These are phyloP conservation scores for Eupristina koningsbergeri DNA, from an alignment of 1,140 invertebrate species.

Conservation along the genomic window DNA sequence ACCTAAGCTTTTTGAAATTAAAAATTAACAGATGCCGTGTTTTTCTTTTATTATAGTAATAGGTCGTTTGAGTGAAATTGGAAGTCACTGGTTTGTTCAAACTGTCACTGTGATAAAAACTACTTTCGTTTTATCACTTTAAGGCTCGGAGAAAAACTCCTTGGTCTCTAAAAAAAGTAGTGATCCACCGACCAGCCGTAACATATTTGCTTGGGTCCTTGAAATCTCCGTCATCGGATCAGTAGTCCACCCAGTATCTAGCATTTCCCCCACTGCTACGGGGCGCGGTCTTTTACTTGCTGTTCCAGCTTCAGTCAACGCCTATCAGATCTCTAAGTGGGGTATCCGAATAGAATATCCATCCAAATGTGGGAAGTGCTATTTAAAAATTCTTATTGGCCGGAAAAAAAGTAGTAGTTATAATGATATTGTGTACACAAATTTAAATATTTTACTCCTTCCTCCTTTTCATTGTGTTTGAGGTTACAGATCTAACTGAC, in stretches of 20 bases:
- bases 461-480: too few relatives aligned
- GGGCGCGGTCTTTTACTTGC: conserved; percentile 32
- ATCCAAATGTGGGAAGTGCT: not conserved
- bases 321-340: conserved; percentile 19
- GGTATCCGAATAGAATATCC: not conserved
- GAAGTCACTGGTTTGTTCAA: too few relatives aligned
- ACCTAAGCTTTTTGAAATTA: too few relatives aligned
- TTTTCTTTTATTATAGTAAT: too few relatives aligned
- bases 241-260: conserved; percentile 8
- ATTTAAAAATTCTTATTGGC: conserved; percentile 36
- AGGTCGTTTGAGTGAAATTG: too few relatives aligned
- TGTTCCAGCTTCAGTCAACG: not conserved
- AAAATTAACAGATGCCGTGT: too few relatives aligned
- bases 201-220: not conserved
- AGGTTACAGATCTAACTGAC: too few relatives aligned
- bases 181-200: not conserved
- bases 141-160: not conserved
- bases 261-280: conserved; percentile 3
- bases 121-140: too few relatives aligned
- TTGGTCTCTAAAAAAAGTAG: not conserved
- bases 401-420: not conserved
- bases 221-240: not conserved
- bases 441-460: too few relatives aligned
- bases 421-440: not conserved
- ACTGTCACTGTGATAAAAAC: too few relatives aligned